A percentile compares a stretch with the other conserved stretches of the same genome.
Evolutionary conservation across 1,140 invertebrate species (phyloP).

Genomic region (Ridgeia piscesae): DNA sequence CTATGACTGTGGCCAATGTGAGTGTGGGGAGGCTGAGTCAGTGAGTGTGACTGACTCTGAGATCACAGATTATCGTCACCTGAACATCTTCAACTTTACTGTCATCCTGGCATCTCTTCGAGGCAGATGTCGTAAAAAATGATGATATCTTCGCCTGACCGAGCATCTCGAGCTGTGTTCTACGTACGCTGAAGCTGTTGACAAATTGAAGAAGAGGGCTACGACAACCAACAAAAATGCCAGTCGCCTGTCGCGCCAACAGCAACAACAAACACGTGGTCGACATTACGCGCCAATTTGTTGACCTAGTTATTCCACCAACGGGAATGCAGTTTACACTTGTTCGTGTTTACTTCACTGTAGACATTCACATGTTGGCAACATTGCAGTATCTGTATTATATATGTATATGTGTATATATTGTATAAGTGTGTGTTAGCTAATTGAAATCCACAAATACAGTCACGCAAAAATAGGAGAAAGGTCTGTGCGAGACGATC

Average conservation of each 20-base stretch:
- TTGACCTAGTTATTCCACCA: not conserved
- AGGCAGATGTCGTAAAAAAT: not conserved
- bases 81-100: not conserved
- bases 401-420: not conserved
- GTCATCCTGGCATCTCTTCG: not conserved
- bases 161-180: not conserved
- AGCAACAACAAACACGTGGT: conserved; percentile 4
- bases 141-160: not conserved
- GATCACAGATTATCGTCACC: too few species aligned
- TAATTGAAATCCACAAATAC: not conserved
- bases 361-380: not conserved
- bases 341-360: not conserved
- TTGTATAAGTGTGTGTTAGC: not conserved
- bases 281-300: not conserved
- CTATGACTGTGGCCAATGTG: too few species aligned
- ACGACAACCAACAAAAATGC: not conserved
- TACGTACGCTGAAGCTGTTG: not conserved
- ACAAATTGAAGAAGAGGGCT: not conserved
- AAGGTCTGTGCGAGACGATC: not conserved
- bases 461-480: not conserved
- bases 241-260: not conserved
- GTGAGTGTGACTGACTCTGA: not conserved
- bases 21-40: too few species aligned
- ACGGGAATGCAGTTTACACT: not conserved
- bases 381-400: not conserved